Conservation (phyloP, 2,888 invertebrate species). For the Cactoblastis cactorum region DNA sequence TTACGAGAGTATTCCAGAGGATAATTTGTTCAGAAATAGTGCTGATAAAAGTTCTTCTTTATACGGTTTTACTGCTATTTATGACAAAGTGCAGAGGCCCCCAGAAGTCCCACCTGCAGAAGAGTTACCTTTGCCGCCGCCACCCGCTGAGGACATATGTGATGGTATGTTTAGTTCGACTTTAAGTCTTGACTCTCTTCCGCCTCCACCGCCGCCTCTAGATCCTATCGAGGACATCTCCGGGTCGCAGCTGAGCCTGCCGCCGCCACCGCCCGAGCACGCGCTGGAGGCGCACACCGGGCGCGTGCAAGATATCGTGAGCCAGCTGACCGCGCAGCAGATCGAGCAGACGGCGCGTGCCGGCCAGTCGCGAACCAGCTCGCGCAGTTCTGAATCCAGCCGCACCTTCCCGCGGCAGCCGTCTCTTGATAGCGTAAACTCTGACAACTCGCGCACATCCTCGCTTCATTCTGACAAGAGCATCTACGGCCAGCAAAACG, state of each 20-base stretch:
- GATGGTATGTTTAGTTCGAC: conserved; percentile 85
- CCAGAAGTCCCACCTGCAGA: conserved; percentile 45
- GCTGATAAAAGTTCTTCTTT: conserved; percentile 53
- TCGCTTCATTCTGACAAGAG: conserved; percentile 65
- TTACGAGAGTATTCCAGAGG: conserved; percentile 55
- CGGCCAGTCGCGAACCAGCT: conserved; percentile 53
- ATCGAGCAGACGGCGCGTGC: conserved; percentile 55
- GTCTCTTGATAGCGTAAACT: conserved; percentile 76
- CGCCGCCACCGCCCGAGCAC: conserved; percentile 84
- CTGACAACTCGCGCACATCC: conserved; percentile 68
- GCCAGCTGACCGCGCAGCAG: conserved; percentile 60
- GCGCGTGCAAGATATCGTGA: conserved; percentile 65
- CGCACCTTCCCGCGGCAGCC: conserved; percentile 76
- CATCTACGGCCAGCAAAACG: conserved; percentile 52
- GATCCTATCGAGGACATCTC: conserved; percentile 79
- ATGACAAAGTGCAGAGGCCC: conserved; percentile 57
- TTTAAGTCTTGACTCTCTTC: conserved; percentile 88
- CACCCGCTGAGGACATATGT: conserved; percentile 79
- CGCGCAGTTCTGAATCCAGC: conserved; percentile 54
- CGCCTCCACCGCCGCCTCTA: conserved; percentile 87
- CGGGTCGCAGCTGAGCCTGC: conserved; percentile 86
- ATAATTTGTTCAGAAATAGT: conserved; percentile 45
- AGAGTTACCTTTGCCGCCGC: conserved; percentile 83
- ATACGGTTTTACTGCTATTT: conserved; percentile 71
- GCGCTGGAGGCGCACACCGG: conserved; percentile 56